Percentiles rank a stretch among this genome's conserved stretches.
Conservation (phyloP, 2,888 invertebrate species). For the Drosophila mimica region DNA sequence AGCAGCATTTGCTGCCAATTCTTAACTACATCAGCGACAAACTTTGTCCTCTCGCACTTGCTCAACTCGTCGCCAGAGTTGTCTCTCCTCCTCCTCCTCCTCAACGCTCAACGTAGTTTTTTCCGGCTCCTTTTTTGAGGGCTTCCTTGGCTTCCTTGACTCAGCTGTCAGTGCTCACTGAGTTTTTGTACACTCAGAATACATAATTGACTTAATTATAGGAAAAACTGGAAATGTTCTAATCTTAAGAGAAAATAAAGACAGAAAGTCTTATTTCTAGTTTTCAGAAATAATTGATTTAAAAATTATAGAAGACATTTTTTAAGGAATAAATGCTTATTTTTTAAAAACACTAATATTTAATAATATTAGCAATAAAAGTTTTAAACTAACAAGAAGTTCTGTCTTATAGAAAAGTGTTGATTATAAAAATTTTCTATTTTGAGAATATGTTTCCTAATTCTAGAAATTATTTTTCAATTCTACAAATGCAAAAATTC, state of each 20-base stretch:
- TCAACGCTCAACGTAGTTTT: slow-evolving; percentile 48
- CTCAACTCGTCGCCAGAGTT: slow-evolving; percentile 18
- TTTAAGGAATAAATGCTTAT: background rate
- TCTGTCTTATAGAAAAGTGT: too few relatives aligned
- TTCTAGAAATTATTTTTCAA: too few relatives aligned
- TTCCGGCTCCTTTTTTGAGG: slow-evolving; percentile 13
- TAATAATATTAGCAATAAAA: too few relatives aligned
- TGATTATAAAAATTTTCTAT: too few relatives aligned
- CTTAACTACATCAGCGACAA: slow-evolving; percentile 81
- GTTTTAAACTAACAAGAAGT: too few relatives aligned
- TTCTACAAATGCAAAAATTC: background rate
- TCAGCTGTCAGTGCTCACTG: slow-evolving; percentile 23
- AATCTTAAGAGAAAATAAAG: background rate
- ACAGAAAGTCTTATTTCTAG: background rate
- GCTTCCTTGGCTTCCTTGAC: slow-evolving; percentile 36
- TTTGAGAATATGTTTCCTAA: too few relatives aligned
- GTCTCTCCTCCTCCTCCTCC: slow-evolving; percentile 19
- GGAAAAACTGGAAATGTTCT: background rate
- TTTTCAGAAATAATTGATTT: background rate
- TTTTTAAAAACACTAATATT: too few relatives aligned
- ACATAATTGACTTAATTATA: background rate
- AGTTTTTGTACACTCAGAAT: background rate
- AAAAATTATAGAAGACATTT: background rate
- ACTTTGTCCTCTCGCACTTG: slow-evolving; percentile 71
- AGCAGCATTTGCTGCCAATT: slow-evolving; percentile 82